phyloP scores from a whole-genome alignment of 2,113 vertebrate species.

The Xenus cinereus region DNA sequence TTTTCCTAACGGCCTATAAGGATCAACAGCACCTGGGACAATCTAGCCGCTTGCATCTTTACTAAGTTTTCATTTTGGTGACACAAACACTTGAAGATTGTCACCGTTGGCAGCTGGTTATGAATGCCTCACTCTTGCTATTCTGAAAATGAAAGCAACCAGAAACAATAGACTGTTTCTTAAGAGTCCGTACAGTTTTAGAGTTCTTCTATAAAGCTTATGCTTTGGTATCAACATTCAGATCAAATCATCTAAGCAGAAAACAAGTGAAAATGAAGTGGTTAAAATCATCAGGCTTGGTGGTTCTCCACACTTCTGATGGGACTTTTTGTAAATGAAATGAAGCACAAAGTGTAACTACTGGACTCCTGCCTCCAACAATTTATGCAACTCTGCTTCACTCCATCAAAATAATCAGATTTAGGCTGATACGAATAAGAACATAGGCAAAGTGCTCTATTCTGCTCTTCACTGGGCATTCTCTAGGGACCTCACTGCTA shows the following conservation, averaged over 20 bases:
- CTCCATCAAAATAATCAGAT: not conserved
- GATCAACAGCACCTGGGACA: not conserved
- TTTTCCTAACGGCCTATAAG: not conserved
- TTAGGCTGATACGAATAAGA: not conserved
- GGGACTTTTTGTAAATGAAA: not conserved
- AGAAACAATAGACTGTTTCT: not conserved
- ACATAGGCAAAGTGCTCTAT: not conserved
- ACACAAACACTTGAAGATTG: not conserved
- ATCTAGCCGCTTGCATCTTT: not conserved
- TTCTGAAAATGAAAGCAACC: not conserved
- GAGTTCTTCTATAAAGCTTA: not conserved
- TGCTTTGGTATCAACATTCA: not conserved
- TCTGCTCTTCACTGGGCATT: fast-evolving
- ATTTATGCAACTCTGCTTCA: not conserved
- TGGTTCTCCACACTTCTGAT: not conserved
- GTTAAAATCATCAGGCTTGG: not conserved
- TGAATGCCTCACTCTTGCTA: not conserved
- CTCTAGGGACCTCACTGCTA: not conserved
- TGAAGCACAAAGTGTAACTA: not conserved
- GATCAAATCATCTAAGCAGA: not conserved
- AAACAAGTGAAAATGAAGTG: not conserved
- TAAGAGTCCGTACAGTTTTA: not conserved
- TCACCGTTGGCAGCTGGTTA: not conserved
- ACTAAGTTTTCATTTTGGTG: not conserved
- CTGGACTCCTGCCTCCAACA: not conserved